Evolutionary conservation across 2,888 invertebrate genomes (phyloP).

Genomic region (Latheticus oryzae): DNA sequence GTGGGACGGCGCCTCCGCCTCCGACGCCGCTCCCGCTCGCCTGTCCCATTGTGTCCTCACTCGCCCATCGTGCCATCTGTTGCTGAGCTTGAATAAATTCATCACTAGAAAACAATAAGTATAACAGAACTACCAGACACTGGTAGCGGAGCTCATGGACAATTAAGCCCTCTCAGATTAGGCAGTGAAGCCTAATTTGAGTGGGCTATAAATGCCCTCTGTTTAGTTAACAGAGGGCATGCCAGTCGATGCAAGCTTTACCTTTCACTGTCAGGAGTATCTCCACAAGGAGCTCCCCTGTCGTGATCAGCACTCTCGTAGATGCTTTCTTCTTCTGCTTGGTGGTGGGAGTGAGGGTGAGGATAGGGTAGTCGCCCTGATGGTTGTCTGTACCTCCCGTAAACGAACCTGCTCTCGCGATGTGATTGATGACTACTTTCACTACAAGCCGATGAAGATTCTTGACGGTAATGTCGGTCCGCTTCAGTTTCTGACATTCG

Average conservation of each 20-base stretch:
- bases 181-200: no score
- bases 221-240: slow-evolving; percentile 1
- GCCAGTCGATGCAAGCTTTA: slow-evolving; percentile 62
- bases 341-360: slow-evolving; percentile 66
- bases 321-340: slow-evolving; percentile 84
- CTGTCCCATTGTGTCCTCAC: slow-evolving; percentile 77
- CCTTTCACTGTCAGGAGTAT: slow-evolving; percentile 92
- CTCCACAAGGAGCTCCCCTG: slow-evolving; percentile 75
- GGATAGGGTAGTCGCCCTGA: slow-evolving; percentile 60
- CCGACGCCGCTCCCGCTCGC: slow-evolving; percentile 59
- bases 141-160: slow-evolving; percentile 46
- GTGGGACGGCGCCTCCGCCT: slow-evolving; percentile 68
- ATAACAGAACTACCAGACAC: slow-evolving; percentile 74
- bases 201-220: slow-evolving; percentile 5
- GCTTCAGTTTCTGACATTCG: slow-evolving; percentile 90
- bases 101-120: slow-evolving; percentile 93
- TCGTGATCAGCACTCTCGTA: slow-evolving; percentile 88
- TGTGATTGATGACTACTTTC: slow-evolving; percentile 82
- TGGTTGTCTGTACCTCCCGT: slow-evolving; percentile 73
- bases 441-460: slow-evolving; percentile 78
- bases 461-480: slow-evolving; percentile 79
- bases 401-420: slow-evolving; percentile 80
- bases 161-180: slow-evolving; percentile 1
- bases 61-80: slow-evolving; percentile 95
- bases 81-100: slow-evolving; percentile 98